phyloP scores from a whole-genome alignment of 2,113 vertebrate species.

The human region GRCh38 chr7:91683001-91683500 shows the following conservation, averaged over 20 bases:
- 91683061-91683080: not conserved
- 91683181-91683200: not conserved
- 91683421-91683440: not conserved
- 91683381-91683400: slow-evolving; percentile 19
- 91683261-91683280: not conserved
- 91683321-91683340: slow-evolving; percentile 49
- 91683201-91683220: not conserved
- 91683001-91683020: not conserved
- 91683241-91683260: not conserved
- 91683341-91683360: slow-evolving; percentile 36
- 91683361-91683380: slow-evolving; percentile 5
- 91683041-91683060: not conserved
- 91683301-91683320: slow-evolving; percentile 45
- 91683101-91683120: not conserved
- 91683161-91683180: not conserved
- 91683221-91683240: not conserved
- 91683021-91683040: not conserved
- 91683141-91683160: not conserved
- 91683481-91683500: not conserved
- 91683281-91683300: not conserved
- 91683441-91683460: not conserved
- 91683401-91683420: not conserved
- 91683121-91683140: not conserved
- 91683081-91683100: not conserved
- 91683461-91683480: not conserved